phyloP scores from a whole-genome alignment of 2,113 vertebrate species.

The Macaca mulatta region DNA sequence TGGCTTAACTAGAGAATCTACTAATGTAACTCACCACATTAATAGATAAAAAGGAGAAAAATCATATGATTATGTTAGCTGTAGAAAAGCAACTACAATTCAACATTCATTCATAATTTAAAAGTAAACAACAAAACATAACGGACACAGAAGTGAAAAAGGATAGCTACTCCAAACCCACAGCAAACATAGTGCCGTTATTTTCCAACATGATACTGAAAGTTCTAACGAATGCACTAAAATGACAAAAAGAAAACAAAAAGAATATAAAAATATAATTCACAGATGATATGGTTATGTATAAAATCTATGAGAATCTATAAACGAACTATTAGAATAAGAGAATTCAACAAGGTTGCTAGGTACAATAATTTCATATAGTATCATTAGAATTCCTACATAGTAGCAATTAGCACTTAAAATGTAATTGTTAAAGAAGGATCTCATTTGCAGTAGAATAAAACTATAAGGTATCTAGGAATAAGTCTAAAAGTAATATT shows the following conservation, averaged over 20 bases:
- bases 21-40: constrained; percentile 41
- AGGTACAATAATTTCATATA: not conserved
- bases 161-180: not conserved
- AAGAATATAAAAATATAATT: not conserved
- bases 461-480: not conserved
- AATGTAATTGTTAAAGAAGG: constrained; percentile 32
- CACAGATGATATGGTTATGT: not conserved
- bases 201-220: not conserved
- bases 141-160: not conserved
- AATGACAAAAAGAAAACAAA: not conserved
- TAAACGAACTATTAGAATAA: constrained; percentile 9
- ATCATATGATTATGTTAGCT: not conserved
- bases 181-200: not conserved
- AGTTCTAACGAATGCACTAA: not conserved
- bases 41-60: constrained; percentile 41
- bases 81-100: constrained; percentile 13
- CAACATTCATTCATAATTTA: not conserved
- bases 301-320: not conserved
- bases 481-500: constrained; percentile 1
- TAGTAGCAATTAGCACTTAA: not conserved
- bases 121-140: constrained; percentile 44
- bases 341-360: not conserved
- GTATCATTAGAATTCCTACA: not conserved
- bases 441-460: not conserved
- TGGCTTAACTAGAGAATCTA: not conserved